phyloP scores from a whole-genome alignment of 2,113 vertebrate species.

The Trochalopteron elliotii region DNA sequence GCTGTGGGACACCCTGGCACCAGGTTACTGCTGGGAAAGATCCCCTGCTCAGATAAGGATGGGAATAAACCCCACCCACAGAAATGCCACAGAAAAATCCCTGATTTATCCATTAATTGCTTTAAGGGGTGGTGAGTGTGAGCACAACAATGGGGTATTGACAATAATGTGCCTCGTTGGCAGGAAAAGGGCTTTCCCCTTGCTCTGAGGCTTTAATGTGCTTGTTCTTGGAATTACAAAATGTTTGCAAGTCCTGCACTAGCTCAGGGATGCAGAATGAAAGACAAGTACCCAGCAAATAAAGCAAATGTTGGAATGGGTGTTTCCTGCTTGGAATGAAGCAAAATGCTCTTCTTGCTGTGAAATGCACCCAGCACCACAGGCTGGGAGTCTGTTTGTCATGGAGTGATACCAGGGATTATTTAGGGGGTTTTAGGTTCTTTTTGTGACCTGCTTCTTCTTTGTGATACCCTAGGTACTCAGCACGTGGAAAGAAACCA shows the following conservation, averaged over 20 bases:
- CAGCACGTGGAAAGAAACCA: not conserved
- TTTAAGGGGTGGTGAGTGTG: constrained; percentile 67
- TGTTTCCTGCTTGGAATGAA: not conserved
- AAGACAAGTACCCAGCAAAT: not conserved
- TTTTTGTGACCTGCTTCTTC: not conserved
- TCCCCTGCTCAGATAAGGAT: constrained; percentile 77
- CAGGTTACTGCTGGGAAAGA: constrained; percentile 83
- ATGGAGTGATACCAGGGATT: not conserved
- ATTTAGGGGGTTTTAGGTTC: not conserved
- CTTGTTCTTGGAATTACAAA: constrained; percentile 46
- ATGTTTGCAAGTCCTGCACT: constrained; percentile 17
- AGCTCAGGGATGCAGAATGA: not conserved
- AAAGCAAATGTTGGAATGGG: not conserved
- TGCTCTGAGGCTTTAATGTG: constrained; percentile 24
- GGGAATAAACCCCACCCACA: constrained; percentile 76
- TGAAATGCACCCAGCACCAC: rapidly evolving
- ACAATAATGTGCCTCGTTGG: constrained; percentile 66
- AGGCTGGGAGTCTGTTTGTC: not conserved
- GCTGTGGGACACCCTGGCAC: constrained; percentile 86
- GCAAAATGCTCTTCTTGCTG: not conserved
- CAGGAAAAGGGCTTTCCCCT: constrained; percentile 79
- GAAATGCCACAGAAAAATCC: constrained; percentile 68
- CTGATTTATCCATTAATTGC: constrained; percentile 77
- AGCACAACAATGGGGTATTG: constrained; percentile 77
- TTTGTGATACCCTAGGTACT: not conserved